Evolutionary conservation across 2,888 invertebrate genomes (phyloP), one percentile per base, ranked within the genome.

Genomic region (Andrena trimmerana): DNA sequence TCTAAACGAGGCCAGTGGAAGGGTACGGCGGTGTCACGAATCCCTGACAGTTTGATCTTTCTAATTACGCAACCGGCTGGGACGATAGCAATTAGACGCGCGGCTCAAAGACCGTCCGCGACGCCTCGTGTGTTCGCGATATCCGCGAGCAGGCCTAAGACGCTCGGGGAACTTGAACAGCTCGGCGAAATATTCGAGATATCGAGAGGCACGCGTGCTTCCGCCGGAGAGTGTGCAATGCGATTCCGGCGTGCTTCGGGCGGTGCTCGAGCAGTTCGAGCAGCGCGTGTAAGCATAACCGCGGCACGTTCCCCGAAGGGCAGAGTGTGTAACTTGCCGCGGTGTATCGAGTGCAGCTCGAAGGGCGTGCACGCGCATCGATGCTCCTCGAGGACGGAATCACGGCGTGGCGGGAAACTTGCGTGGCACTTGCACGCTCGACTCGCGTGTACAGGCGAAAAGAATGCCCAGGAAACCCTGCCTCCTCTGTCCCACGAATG

Each of bases 251-350:
- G 10, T n/a, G 48, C 67, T 31, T 67, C 60, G 33, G n/a, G 60
- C 27, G 27, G 48, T 4, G 24, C 66, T 52, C 50, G 60, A 78
- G 67, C 52, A 63, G 74, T 65, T 65, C 63, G 68, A 59, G 27
- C 54, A 42, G 42, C 42, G 4, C 13, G 0, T 42, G 13, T 57
- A 65, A 65, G 70, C 36, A 57, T 65, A 79, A 79, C 59, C 65
- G 57, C 24, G 52, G 10, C 54, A 42, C 66, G 59, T 66, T 74
- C 33, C 68, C 57, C 70, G 59, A 66, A 62, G 77, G 36, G 66
- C 59, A 72, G 68, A 76, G 50, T 72, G 81, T 71, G 57, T 59
- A 76, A 76, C 71, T 83, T 59, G 29, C 7, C 42, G 63, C 50
- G 65, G 52, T 33, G 69, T 81, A 31, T 70, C 66, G 66, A 29